Evolutionary conservation across 2,797 vertebrate species (phyloP), one percentile per base, ranked within the genome.

Genomic region (Cheirogaleus major): DNA sequence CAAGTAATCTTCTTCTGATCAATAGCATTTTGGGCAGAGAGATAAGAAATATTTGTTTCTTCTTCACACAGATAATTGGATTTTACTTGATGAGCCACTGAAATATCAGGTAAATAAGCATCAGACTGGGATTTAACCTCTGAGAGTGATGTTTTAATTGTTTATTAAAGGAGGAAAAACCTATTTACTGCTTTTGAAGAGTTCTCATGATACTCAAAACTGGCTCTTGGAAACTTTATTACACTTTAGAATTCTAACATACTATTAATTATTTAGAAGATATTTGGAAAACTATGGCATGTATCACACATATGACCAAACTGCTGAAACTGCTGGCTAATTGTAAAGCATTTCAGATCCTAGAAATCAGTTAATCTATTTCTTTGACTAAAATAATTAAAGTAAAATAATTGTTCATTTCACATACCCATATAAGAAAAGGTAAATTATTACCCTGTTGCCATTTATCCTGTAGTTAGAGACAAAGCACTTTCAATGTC

Each of bases 1-100:
- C 4, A 88, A 22, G 18, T 27, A 91, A 84, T 90, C 52, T 75
- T 90, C 52, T 75, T 76, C 45, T 75, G 15, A 96, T 91, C 61
- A 85, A 59, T 94, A 78, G 89, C 12, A 61, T 72, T 85, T 94
- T 94, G 52, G 61, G 50, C 81, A 81, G 11, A 82, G 52, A 92
- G 67, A 75, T 78, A 93, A 97, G 78, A 96, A 91, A 89, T 70
- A 89, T 55, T 61, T 82, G 27, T 83, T 95, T 93, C 20, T 85
- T 13, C 23, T 82, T n/a, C 41, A 86, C 63, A 88, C 23, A 78
- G 50, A 85, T 82, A 93, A 95, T 80, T 92, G 75, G 70, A 92
- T 95, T 89, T 88, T 65, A 67, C 32, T 91, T 96, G 93, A 82
- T 69, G 73, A 85, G 38, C 7, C 7, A 67, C 57, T 82, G 41